These are phyloP conservation scores for Taeniopygia guttata DNA, from an alignment of 2,797 vertebrate genomes.

Conservation along the genomic window DNA sequence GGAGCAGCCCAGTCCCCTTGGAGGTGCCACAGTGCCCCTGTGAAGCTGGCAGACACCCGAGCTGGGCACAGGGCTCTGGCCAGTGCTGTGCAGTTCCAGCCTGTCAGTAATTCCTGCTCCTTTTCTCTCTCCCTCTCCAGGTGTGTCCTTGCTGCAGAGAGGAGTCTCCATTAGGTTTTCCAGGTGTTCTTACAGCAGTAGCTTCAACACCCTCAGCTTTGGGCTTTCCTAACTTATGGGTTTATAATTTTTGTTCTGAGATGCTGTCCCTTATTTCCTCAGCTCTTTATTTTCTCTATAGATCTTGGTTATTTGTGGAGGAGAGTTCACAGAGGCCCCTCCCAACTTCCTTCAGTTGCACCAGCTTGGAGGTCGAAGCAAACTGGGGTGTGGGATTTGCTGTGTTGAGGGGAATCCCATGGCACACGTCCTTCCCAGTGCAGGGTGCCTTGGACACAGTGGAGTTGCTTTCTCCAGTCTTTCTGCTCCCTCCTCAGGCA, in stretches of 20 bases:
- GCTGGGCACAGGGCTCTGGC: background rate
- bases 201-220: conserved; percentile 57
- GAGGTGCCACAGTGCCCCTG: background rate
- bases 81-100: background rate
- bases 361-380: background rate
- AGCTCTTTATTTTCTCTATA: background rate
- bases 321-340: background rate
- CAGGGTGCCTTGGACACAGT: background rate
- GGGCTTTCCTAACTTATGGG: conserved; percentile 67
- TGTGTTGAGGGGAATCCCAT: background rate
- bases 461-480: background rate
- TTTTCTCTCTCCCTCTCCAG: conserved; percentile 38
- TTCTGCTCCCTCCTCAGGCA: background rate
- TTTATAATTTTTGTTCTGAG: conserved; percentile 58
- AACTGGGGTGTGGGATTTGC: background rate
- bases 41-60: fast-evolving
- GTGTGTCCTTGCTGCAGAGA: conserved; percentile 7
- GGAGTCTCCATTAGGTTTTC: background rate
- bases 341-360: background rate
- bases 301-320: background rate
- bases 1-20: background rate
- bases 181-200: conserved; percentile 55
- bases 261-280: background rate
- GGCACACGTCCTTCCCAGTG: background rate
- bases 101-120: background rate